Evolutionary conservation across 2,113 vertebrate species (phyloP).

Genomic region (Nyctibius bracteatus): DNA sequence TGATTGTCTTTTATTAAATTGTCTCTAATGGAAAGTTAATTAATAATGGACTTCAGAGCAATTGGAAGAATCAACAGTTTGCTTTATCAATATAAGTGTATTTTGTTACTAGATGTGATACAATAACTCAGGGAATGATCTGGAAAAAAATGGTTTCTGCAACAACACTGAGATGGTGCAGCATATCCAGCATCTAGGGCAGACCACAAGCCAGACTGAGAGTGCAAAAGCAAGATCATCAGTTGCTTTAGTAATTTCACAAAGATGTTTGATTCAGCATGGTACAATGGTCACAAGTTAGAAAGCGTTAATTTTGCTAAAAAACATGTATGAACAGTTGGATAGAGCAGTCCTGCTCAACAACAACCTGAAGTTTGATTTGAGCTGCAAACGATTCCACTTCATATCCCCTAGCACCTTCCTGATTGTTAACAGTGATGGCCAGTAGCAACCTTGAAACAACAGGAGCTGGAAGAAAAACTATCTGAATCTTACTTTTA

Average conservation of each 20-base stretch:
- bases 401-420: not conserved
- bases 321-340: fast-evolving
- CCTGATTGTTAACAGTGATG: not conserved
- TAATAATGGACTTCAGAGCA: not conserved
- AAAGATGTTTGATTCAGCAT: not conserved
- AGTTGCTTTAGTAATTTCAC: not conserved
- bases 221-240: not conserved
- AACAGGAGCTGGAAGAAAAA: not conserved
- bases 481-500: not conserved
- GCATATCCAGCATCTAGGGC: not conserved
- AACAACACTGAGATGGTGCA: not conserved
- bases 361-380: not conserved
- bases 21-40: not conserved
- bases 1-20: not conserved
- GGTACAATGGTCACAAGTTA: not conserved
- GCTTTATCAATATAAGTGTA: not conserved
- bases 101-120: not conserved
- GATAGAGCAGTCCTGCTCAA: not conserved
- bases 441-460: not conserved
- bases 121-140: not conserved
- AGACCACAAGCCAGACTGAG: not conserved
- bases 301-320: not conserved
- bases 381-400: not conserved
- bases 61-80: not conserved
- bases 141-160: not conserved